Evolutionary conservation across 2,113 vertebrate species (phyloP), one percentile per base, ranked within the genome.

Genomic region (Brachypteracias leptosomus): DNA sequence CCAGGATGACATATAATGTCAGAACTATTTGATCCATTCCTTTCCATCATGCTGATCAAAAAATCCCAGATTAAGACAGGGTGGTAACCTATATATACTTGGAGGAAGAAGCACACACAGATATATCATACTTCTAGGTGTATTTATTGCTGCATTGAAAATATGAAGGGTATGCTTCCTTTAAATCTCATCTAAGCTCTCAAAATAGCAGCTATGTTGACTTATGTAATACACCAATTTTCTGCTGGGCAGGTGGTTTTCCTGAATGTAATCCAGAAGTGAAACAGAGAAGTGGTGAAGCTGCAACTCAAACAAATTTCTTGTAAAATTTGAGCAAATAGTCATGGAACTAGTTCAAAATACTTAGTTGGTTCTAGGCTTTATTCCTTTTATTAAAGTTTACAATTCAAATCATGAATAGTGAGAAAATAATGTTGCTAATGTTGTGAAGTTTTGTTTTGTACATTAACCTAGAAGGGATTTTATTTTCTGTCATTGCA

Each of bases 131-230:
- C 71, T 86, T 96, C 31, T 58, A 77, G 29, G 59, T 88, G 18
- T 65, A 62, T 87, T 73, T 91, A 67, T 77, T 70, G 36, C 31
- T 89, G 36, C 70, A 65, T 36, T 59, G 16, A 75, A 89, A 57
- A 42, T 35, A 42, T 61, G n/a, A 84, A 81, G 57, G 11, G 20
- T 26, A 18, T 49, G 6, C 16, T 95, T 13, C 31, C 15, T 89
- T 95, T 91, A 31, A 81, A 72, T 79, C 62, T 88, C 31, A 62
- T 49, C 28, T 91, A 68, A 93, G 54, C 61, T 92, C 40, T 89
- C 66, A 88, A 95, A 96, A 96, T 70, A 95, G 62, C 81, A 94
- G 49, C 54, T 80, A 22, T 82, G 35, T 93, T 91, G 77, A 91
- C 54, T 95, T 67, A 65, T 4, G 10, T 79, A 81, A 68, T 57